Evolutionary conservation across 2,888 invertebrate species (phyloP), one percentile per base, ranked within the genome.

Genomic region (Drosophila mimetica): DNA sequence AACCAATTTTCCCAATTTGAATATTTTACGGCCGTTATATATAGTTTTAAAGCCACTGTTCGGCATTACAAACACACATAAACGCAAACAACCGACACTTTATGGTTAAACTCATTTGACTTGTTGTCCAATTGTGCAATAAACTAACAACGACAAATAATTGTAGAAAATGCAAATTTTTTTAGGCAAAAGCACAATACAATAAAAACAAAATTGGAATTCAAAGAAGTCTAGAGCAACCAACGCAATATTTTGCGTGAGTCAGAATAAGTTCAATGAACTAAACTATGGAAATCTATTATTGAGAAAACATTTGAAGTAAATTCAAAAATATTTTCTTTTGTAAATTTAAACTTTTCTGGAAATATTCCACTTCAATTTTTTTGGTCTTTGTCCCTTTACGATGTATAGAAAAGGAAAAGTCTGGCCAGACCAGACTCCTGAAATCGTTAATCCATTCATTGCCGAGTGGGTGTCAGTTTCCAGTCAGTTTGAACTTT

Each of bases 101-200:
- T 59, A 65, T 75, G 77, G 61, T 67, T 67, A 53, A 65, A 70
- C 76, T 69, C 74, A 75, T 74, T 80, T 52, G 77, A 74, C 66
- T 72, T 73, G 78, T 66, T 73, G 71, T 77, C 48, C 67, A 69
- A 81, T 82, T 82, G 87, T 71, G 84, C 82, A 86, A 86, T 79
- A 70, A 72, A 74, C 75, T 51, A 63, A 71, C 59, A 75, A 48
- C 65, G 66, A 58, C 65, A 72, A 77, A 71, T 75, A 61, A 71
- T 67, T 75, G 60, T 58, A 39, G 41, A 63, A 75, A 84, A 86
- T 80, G 84, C 74, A 80, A 84, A 81, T 86, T 75, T 71, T 71
- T 46, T 55, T 28, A 46, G 44, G 22, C 37, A 63, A 69, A 39
- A 67, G 16, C 18, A 11, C 18, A 28, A 11, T 14, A 28, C n/a